Evolutionary conservation across 2,797 vertebrate genomes (phyloP).

Genomic region (Amphiprion clarkii): DNA sequence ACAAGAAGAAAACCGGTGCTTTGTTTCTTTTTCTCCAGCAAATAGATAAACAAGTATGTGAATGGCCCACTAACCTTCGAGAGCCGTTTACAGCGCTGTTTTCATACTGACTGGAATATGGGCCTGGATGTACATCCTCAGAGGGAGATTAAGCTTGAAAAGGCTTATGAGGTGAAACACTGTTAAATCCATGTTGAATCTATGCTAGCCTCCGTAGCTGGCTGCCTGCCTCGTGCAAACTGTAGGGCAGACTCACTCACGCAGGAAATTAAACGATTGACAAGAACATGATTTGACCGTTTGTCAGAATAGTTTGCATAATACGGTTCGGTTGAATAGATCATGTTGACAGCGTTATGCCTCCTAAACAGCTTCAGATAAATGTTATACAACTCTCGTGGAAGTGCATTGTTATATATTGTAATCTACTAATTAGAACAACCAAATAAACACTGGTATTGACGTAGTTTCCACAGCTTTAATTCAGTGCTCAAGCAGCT

Average conservation of each 20-base stretch:
- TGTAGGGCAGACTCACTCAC: conserved; percentile 58
- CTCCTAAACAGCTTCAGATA: conserved; percentile 23
- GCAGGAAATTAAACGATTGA: conserved; percentile 75
- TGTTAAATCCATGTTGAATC: conserved; percentile 78
- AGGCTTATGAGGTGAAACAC: conserved; percentile 79
- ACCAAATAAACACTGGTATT: conserved; percentile 24
- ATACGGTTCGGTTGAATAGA: conserved; percentile 27
- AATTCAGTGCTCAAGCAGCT: conserved; percentile 12
- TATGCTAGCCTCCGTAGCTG: conserved; percentile 72
- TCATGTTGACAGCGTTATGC: conserved; percentile 18
- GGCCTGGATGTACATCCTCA: conserved; percentile 66
- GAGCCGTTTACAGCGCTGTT: conserved; percentile 33
- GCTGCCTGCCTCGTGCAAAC: conserved; percentile 65
- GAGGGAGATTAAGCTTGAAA: conserved; percentile 73
- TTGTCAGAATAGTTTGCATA: conserved; percentile 60
- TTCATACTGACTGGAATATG: conserved; percentile 71
- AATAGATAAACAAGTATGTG: conserved; percentile 52
- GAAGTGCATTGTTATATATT: conserved; percentile 5
- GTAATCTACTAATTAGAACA: conserved; percentile 20
- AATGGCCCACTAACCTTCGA: conserved; percentile 67
- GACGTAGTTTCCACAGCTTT: background rate
- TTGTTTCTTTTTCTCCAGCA: conserved; percentile 27
- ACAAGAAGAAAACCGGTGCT: conserved; percentile 12
- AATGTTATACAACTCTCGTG: conserved; percentile 16
- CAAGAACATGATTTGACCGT: conserved; percentile 51